Evolutionary conservation across 2,113 vertebrate genomes (phyloP).

Genomic region (Philantomba maxwellii): DNA sequence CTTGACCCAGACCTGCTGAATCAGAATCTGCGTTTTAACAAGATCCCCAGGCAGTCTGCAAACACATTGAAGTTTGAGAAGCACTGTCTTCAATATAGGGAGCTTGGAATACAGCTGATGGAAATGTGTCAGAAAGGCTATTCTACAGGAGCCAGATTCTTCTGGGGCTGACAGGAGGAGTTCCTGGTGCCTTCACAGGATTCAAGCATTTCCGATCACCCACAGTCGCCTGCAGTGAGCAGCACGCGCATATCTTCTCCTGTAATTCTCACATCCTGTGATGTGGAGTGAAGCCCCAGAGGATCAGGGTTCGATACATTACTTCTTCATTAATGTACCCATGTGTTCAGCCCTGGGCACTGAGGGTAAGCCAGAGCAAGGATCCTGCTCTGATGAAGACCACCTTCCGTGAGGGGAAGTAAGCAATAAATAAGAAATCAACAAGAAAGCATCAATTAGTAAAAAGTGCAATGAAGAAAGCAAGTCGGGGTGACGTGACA

Average conservation of each 20-base stretch:
- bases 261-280: not conserved
- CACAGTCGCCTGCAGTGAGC: not conserved
- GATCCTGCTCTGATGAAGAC: not conserved
- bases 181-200: not conserved
- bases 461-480: not conserved
- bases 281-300: not conserved
- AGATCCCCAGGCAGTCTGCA: not conserved
- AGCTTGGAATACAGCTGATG: not conserved
- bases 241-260: fast-evolving
- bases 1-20: not conserved
- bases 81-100: not conserved
- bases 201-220: not conserved
- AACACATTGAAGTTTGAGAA: not conserved
- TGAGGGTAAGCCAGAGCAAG: not conserved
- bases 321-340: not conserved
- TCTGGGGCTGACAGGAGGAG: not conserved
- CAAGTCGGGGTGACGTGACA: fast-evolving
- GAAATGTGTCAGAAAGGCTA: not conserved
- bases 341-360: not conserved
- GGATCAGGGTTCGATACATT: fast-evolving
- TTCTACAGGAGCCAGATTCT: not conserved
- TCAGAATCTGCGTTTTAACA: not conserved
- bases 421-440: not conserved
- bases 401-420: not conserved
- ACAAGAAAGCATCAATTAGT: not conserved